These are phyloP conservation scores for Eulemur mongoz DNA, from an alignment of 2,797 vertebrate species.

Conservation along the genomic window DNA sequence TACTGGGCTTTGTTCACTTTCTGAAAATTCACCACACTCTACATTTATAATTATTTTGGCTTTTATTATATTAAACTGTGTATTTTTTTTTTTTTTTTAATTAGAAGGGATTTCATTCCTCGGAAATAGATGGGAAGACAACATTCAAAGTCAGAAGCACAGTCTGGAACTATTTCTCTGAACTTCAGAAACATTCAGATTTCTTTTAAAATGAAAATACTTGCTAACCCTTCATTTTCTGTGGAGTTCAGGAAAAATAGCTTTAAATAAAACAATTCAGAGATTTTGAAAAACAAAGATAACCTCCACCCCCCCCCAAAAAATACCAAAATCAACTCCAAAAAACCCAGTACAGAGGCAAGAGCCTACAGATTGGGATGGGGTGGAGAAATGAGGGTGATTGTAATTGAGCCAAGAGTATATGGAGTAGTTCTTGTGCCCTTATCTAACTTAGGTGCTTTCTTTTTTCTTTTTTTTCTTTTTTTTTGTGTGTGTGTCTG, in stretches of 20 bases:
- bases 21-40: not conserved
- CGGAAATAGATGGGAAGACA: not conserved
- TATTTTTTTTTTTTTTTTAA: not conserved
- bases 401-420: not conserved
- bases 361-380: accelerated
- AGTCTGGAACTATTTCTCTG: not conserved
- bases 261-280: not conserved
- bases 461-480: not conserved
- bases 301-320: too few relatives aligned
- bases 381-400: accelerated
- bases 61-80: not conserved
- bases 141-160: not conserved
- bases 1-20: not conserved
- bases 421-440: not conserved
- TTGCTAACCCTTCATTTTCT: not conserved
- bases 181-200: not conserved
- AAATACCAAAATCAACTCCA: not conserved
- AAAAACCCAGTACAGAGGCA: not conserved
- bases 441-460: not conserved
- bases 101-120: not conserved
- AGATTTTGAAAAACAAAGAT: not conserved
- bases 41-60: not conserved
- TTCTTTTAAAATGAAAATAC: not conserved
- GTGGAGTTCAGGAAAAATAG: not conserved
- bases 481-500: not conserved